Percentiles rank a stretch among this genome's conserved stretches.
These are phyloP conservation scores for Erythrocercus mccallii DNA, from an alignment of 2,113 vertebrate species.

Conservation along the genomic window DNA sequence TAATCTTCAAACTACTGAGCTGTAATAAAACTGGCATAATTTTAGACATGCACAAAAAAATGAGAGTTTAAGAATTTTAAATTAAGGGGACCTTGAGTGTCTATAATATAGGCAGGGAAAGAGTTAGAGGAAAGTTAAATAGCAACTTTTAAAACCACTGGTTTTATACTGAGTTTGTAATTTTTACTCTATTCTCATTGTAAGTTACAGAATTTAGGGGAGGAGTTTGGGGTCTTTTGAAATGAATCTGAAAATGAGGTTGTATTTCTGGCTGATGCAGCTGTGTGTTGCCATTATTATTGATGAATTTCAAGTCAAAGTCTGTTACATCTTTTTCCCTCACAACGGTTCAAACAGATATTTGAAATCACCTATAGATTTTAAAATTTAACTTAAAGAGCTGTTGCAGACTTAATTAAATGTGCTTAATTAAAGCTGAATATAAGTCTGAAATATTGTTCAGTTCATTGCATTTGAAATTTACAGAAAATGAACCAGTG, in stretches of 20 bases:
- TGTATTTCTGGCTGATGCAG: not conserved
- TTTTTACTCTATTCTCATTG: not conserved
- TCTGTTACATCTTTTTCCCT: not conserved
- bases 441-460: not conserved
- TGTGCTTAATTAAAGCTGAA: not conserved
- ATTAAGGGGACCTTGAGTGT: not conserved
- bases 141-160: not conserved
- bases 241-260: not conserved
- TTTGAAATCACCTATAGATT: not conserved
- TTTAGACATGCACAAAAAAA: not conserved
- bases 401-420: not conserved
- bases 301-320: not conserved
- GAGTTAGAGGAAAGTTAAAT: not conserved
- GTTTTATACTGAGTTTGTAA: not conserved
- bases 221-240: rapidly evolving
- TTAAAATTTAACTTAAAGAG: not conserved
- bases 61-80: not conserved
- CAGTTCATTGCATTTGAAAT: not conserved
- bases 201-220: not conserved
- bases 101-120: not conserved
- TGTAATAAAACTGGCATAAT: not conserved
- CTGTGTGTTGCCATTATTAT: not conserved
- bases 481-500: not conserved
- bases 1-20: not conserved
- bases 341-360: not conserved